phyloP scores from a whole-genome alignment of 1,140 invertebrate species.

The Saccostrea glomerata region DNA sequence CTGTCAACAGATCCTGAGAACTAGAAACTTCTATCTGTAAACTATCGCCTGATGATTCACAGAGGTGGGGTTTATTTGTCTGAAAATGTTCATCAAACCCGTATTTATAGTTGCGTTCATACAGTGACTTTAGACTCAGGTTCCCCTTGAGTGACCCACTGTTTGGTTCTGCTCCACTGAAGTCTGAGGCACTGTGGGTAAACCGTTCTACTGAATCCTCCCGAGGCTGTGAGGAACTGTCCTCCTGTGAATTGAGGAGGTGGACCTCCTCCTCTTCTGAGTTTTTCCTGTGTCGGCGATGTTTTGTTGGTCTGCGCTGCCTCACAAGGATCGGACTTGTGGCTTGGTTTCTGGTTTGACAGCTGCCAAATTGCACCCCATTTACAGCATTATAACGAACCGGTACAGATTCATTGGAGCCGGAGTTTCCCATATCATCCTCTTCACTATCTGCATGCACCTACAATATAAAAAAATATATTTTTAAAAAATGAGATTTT shows the following conservation, averaged over 20 bases:
- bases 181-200: slow-evolving; percentile 40
- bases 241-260: not conserved
- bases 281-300: not conserved
- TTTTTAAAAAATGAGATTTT: not conserved
- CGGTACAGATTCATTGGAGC: slow-evolving; percentile 23
- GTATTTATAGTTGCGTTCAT: slow-evolving; percentile 59
- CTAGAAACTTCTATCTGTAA: slow-evolving; percentile 37
- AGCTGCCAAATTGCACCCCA: slow-evolving; percentile 31
- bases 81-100: slow-evolving; percentile 43
- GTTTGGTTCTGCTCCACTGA: slow-evolving; percentile 31
- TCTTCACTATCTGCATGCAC: not conserved
- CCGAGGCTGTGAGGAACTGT: slow-evolving; percentile 1
- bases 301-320: not conserved
- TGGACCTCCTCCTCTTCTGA: not conserved
- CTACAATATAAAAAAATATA: not conserved
- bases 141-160: slow-evolving; percentile 64
- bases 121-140: slow-evolving; percentile 63
- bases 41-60: slow-evolving; percentile 9
- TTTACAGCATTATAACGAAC: slow-evolving; percentile 31
- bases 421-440: slow-evolving; percentile 44
- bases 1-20: slow-evolving; percentile 41
- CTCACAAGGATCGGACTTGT: slow-evolving; percentile 1
- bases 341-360: not conserved
- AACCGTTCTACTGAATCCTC: slow-evolving; percentile 55
- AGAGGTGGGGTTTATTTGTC: not conserved